phyloP scores from a whole-genome alignment of 2,888 invertebrate species.

The Halictus ligatus region DNA sequence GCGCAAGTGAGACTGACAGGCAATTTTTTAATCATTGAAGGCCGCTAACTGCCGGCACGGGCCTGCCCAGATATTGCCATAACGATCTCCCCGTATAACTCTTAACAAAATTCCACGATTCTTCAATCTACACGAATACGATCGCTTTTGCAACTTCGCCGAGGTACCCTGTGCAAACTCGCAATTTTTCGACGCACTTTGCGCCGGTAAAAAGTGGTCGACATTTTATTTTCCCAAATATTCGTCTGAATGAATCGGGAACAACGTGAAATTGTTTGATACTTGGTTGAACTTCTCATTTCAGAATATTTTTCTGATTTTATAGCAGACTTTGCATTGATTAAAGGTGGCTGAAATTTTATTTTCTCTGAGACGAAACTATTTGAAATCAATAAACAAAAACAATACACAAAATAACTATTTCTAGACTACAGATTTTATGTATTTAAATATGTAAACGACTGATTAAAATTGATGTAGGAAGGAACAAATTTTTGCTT shows the following conservation, averaged over 20 bases:
- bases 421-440: too few relatives aligned
- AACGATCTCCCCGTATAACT: background rate
- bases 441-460: too few relatives aligned
- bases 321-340: too few relatives aligned
- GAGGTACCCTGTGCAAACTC: background rate
- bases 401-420: too few relatives aligned
- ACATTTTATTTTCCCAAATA: background rate
- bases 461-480: too few relatives aligned
- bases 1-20: slow-evolving; percentile 79
- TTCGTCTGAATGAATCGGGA: background rate
- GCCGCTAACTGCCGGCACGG: slow-evolving; percentile 28
- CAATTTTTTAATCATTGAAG: slow-evolving; percentile 77
- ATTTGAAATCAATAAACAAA: too few relatives aligned
- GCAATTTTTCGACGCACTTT: background rate
- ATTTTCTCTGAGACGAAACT: background rate
- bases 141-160: background rate
- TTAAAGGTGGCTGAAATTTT: background rate
- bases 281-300: background rate
- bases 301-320: background rate
- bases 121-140: background rate
- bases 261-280: background rate
- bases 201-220: background rate
- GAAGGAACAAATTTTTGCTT: too few relatives aligned
- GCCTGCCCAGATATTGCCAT: slow-evolving; percentile 16
- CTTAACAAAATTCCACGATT: background rate